Evolutionary conservation across 2,888 invertebrate genomes (phyloP).

Genomic region (Melanargia galathea): DNA sequence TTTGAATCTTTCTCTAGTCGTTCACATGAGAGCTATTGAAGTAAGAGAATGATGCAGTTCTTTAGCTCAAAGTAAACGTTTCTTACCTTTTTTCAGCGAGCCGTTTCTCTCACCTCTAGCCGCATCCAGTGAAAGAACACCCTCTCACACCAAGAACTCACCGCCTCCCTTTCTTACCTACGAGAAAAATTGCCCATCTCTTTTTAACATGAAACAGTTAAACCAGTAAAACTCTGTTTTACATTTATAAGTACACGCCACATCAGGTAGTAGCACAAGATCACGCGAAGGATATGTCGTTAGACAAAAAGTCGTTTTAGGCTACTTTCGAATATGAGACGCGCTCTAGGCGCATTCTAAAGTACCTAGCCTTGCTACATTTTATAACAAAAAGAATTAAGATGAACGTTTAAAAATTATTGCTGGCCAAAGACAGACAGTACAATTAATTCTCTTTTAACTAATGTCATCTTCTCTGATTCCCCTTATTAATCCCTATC

Average conservation of each 20-base stretch:
- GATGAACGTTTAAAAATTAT: no score
- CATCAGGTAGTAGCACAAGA: slow-evolving; percentile 47
- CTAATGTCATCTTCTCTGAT: no score
- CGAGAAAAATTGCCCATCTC: slow-evolving; percentile 43
- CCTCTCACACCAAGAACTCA: slow-evolving; percentile 40
- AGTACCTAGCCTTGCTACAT: no score
- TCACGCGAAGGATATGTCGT: background rate
- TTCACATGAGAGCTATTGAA: background rate
- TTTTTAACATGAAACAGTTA: slow-evolving; percentile 49
- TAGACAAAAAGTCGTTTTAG: background rate
- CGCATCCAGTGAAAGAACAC: slow-evolving; percentile 75
- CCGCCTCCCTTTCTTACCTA: slow-evolving; percentile 44
- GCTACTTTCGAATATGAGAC: no score
- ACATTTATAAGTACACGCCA: slow-evolving; percentile 80
- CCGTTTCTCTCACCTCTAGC: slow-evolving; percentile 40
- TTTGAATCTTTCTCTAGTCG: no score
- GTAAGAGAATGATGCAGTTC: background rate
- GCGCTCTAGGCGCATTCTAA: no score
- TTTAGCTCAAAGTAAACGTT: background rate
- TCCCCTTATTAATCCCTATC: no score
- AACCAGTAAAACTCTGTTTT: slow-evolving; percentile 74
- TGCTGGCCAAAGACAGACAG: no score
- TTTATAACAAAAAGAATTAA: no score
- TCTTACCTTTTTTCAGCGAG: slow-evolving; percentile 30
- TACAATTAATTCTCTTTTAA: no score